phyloP scores from a whole-genome alignment of 2,888 invertebrate genomes.

The Tenthredo amoena region DNA sequence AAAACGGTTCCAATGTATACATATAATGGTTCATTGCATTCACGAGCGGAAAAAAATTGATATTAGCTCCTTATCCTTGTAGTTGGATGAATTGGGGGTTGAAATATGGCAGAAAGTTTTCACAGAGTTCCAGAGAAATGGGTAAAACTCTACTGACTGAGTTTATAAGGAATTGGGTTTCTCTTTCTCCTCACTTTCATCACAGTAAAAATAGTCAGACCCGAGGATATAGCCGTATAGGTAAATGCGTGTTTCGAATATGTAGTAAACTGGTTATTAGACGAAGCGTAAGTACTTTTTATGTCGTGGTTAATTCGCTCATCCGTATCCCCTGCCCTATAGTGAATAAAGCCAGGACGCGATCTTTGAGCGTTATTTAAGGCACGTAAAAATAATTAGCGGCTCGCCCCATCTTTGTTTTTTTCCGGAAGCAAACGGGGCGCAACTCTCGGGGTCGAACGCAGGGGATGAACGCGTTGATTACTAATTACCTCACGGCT shows the following conservation, averaged over 20 bases:
- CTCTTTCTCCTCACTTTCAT: slow-evolving; percentile 23
- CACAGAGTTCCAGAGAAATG: slow-evolving; percentile 1
- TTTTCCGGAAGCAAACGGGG: slow-evolving; percentile 20
- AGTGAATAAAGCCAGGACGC: not conserved
- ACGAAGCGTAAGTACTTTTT: not conserved
- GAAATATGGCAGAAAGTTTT: slow-evolving; percentile 24
- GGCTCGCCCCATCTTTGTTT: slow-evolving; percentile 5
- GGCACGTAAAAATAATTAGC: slow-evolving; percentile 40
- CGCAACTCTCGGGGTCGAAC: slow-evolving; percentile 25
- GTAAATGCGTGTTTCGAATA: not conserved
- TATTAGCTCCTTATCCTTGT: not conserved
- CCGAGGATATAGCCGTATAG: not conserved
- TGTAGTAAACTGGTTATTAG: slow-evolving; percentile 4
- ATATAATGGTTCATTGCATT: not conserved
- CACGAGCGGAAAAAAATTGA: not conserved
- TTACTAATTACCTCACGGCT: slow-evolving; percentile 44
- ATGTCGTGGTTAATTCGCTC: not conserved
- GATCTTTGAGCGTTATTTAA: slow-evolving; percentile 39
- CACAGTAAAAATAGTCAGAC: not conserved
- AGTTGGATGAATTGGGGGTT: not conserved
- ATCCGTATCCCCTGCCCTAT: not conserved
- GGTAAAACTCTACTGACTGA: slow-evolving; percentile 29
- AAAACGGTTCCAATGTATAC: not conserved
- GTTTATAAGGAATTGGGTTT: not conserved
- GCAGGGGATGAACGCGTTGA: slow-evolving; percentile 34